Percentiles rank a stretch among this genome's conserved stretches.
These are phyloP conservation scores for Pammene fasciana DNA, from an alignment of 2,888 invertebrate genomes.

Conservation along the genomic window DNA sequence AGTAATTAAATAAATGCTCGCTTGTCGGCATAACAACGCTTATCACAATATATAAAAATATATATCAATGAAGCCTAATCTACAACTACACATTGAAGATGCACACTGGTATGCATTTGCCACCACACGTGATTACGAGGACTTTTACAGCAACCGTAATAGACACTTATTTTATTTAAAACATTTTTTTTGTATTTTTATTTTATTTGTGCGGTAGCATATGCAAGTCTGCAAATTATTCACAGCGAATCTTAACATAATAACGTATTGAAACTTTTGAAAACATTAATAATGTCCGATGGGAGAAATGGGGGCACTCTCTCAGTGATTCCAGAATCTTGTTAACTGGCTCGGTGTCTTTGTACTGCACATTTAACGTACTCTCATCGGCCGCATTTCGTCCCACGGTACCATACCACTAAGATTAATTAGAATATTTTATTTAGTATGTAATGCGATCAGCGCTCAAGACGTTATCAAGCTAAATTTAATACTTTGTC, in stretches of 20 bases:
- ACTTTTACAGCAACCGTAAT: slow-evolving; percentile 65
- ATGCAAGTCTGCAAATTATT: slow-evolving; percentile 76
- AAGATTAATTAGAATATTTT: slow-evolving; percentile 58
- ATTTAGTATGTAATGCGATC: slow-evolving; percentile 66
- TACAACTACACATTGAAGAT: slow-evolving; percentile 80
- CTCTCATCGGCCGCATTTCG: slow-evolving; percentile 62
- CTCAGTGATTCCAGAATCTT: slow-evolving; percentile 56
- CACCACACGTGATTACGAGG: slow-evolving; percentile 72
- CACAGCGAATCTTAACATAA: slow-evolving; percentile 74
- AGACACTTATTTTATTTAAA: slow-evolving; percentile 61
- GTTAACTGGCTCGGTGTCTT: slow-evolving; percentile 79
- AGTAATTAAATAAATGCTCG: slow-evolving; percentile 81
- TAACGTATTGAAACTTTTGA: slow-evolving; percentile 69
- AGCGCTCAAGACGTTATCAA: slow-evolving; percentile 58
- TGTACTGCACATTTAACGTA: slow-evolving; percentile 69
- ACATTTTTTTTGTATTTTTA: slow-evolving; percentile 54
- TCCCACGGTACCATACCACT: slow-evolving; percentile 58
- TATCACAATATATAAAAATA: slow-evolving; percentile 84
- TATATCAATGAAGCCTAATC: slow-evolving; percentile 81
- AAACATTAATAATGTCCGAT: slow-evolving; percentile 54
- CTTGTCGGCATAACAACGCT: slow-evolving; percentile 81
- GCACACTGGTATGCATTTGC: slow-evolving; percentile 79
- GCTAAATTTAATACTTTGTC: slow-evolving; percentile 79
- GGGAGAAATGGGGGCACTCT: slow-evolving; percentile 62
- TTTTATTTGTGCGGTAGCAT: slow-evolving; percentile 81